A percentile compares a stretch with the other conserved stretches of the same genome.
Evolutionary conservation across 2,888 invertebrate genomes (phyloP).

Genomic region (Orchestes rusci): DNA sequence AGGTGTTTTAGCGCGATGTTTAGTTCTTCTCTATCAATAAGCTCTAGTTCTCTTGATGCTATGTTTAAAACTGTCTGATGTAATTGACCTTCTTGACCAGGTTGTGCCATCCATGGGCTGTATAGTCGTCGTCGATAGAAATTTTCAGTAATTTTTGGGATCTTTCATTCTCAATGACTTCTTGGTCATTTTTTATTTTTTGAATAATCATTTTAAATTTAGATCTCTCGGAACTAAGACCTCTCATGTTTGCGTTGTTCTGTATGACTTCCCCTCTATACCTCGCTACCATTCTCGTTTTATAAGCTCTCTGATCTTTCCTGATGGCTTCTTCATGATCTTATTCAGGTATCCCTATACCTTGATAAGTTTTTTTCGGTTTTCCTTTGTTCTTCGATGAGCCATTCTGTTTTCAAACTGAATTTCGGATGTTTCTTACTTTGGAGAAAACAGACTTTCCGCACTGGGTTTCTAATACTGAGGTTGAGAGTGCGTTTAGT

Average conservation of each 20-base stretch:
- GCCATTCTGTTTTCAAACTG: no score
- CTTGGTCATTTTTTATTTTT: no score
- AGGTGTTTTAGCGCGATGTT: no score
- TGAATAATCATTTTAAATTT: neutral
- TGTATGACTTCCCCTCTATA: neutral
- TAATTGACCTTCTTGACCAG: neutral
- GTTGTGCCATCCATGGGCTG: neutral
- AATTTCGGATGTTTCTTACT: no score
- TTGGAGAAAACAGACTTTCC: neutral
- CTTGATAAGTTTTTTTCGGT: neutral
- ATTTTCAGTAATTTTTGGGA: neutral
- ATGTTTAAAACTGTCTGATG: neutral
- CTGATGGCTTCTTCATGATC: neutral
- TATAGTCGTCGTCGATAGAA: slow-evolving; percentile 1
- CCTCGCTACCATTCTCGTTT: neutral
- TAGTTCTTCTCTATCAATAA: no score
- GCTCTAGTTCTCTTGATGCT: no score
- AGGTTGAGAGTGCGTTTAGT: no score
- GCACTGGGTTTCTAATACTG: no score
- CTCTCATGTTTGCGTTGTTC: neutral
- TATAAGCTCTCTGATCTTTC: no score
- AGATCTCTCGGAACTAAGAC: neutral
- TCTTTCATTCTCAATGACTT: neutral
- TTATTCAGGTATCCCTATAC: neutral
- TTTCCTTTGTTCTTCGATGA: neutral